phyloP scores from a whole-genome alignment of 2,797 vertebrate species.

The Florisuga fusca region DNA sequence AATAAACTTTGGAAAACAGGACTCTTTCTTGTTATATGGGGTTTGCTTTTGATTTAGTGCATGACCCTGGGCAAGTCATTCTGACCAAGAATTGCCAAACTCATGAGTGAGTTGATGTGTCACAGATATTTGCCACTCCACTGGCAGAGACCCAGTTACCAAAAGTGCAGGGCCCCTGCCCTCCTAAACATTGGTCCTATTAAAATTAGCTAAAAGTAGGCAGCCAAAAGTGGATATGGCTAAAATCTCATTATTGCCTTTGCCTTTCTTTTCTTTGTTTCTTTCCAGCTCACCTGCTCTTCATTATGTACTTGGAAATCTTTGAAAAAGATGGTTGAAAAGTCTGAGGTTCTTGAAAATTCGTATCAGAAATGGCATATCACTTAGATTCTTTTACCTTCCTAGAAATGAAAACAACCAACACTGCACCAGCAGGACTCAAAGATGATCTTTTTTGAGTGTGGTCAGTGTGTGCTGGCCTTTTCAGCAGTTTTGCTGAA shows the following conservation, averaged over 20 bases:
- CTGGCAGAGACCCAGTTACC: neutral
- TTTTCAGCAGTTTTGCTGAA: neutral
- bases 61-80: neutral
- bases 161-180: neutral
- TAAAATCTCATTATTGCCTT: neutral
- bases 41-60: neutral
- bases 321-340: neutral
- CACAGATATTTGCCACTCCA: neutral
- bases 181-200: neutral
- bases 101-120: neutral
- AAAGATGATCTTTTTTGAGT: neutral
- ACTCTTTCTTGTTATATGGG: neutral
- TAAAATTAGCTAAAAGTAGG: neutral
- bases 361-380: neutral
- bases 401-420: neutral
- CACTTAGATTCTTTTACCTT: neutral
- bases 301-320: neutral
- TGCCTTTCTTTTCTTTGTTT: neutral
- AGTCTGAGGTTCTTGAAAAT: neutral
- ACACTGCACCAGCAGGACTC: neutral
- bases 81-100: neutral
- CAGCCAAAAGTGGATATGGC: neutral
- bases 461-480: neutral
- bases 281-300: neutral
- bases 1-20: conserved; percentile 8